A percentile compares a stretch with the other conserved stretches of the same genome.
Evolutionary conservation across 53 echinoderm and acorn worm genomes (phyloP).

Genomic region (Apostichopus leukothele): DNA sequence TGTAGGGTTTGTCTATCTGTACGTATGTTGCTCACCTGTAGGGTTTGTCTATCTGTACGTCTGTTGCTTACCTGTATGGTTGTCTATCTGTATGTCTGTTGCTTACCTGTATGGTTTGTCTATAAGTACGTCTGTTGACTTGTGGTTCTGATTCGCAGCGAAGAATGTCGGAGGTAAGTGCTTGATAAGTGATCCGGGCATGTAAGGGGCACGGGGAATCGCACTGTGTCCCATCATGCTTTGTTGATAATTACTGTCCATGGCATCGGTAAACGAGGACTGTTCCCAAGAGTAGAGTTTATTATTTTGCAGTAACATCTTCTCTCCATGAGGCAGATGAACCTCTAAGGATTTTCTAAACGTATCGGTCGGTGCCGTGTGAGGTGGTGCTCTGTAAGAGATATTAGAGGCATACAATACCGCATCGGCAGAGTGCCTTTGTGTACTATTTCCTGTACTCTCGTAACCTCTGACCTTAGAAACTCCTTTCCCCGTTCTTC

Average conservation of each 20-base stretch:
- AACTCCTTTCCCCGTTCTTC: neutral
- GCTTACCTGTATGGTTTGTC: slow-evolving; percentile 24
- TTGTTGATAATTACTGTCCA: neutral
- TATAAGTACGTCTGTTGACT: neutral
- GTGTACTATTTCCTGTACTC: neutral
- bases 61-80: no score
- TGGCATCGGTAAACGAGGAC: neutral
- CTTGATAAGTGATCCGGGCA: slow-evolving; percentile 30
- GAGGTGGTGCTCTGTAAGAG: slow-evolving; percentile 7
- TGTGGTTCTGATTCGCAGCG: neutral
- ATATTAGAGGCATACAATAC: slow-evolving; percentile 17
- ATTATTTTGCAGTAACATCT: neutral
- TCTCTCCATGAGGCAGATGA: slow-evolving; percentile 36
- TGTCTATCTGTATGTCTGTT: no score
- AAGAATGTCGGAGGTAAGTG: slow-evolving; percentile 24
- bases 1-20: no score
- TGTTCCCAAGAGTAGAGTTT: slow-evolving; percentile 43
- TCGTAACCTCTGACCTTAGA: neutral
- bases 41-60: no score
- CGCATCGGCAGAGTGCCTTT: neutral
- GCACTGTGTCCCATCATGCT: neutral
- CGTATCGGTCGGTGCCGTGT: slow-evolving; percentile 19
- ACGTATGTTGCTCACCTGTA: no score
- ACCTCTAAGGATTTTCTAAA: neutral
- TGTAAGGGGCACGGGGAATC: slow-evolving; percentile 21